Evolutionary conservation across 2,888 invertebrate species (phyloP), one percentile per base, ranked within the genome.

Genomic region (Pimpla rufipes): DNA sequence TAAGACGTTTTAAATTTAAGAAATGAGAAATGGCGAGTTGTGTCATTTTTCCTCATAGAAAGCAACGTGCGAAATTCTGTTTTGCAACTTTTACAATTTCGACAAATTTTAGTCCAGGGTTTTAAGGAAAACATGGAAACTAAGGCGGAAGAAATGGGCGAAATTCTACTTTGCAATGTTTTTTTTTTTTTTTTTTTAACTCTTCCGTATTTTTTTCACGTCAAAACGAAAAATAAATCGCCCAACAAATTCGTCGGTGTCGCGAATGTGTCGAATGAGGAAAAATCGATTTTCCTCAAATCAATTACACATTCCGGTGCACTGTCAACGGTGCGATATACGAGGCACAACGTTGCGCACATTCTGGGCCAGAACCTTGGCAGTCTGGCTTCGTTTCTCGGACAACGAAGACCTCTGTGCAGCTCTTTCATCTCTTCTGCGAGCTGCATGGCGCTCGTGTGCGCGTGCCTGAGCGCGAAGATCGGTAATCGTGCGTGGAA

Each of bases 401-500:
- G 52, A 83, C 83, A 83, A 83, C 68, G 83, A 62, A 21, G 50
- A 66, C 18, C 83, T 55, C 73, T 83, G 80, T 83, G 47, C 47
- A n/a, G 18, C 68, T 42, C 55, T 76, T 74, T 66, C 73, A 55
- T 77, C 23, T 73, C 35, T 67, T n/a, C 64, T 16, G 40, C 52
- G 79, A 59, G 45, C 45, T 57, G 29, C 29, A 59, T 23, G 47
- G 29, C 52, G 57, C 35, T 62, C 29, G 71, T 71, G 71, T 71
- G 71, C 83, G 81, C 86, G 81, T 85, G 86, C 79, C 84, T 81
- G 83, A 81, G 79, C 85, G 84, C 82, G 83, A 82, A 83, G 81
- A 86, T 85, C 75, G 83, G 81, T 85, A 86, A 86, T 85, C 81
- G 78, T 66, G 79, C 85, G 81, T 86, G 71, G 70, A 85, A 84